Evolutionary conservation across 2,113 vertebrate genomes (phyloP), one percentile per base, ranked within the genome.

Genomic region (Cercocebus atys): DNA sequence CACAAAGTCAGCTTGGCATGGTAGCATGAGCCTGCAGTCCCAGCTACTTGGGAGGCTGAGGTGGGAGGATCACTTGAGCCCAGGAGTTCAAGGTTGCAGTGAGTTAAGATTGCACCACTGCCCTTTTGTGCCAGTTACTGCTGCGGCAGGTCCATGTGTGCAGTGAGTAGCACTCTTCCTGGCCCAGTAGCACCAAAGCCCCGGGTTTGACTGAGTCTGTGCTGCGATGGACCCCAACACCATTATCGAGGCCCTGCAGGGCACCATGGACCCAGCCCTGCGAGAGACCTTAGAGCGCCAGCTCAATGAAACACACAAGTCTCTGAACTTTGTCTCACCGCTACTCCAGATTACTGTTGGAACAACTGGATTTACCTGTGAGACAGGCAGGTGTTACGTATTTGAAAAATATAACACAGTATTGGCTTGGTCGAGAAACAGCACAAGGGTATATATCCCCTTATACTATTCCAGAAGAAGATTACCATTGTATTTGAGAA

Each of bases 311-410:
- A 99, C 99, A 98, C 99, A 99, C 98, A 98, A 99, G 90, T 99
- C 99, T 97, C 99, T 99, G 98, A 99, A 99, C 98, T 99, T 99
- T 98, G 99, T 99, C 98, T 99, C 99, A 96, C 99, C 99, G 88
- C 98, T 99, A 98, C 99, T 99, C 98, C 99, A 99, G 97, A 99
- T 99, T 97, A 99, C 99, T 97, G 99, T 99, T 99, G 6, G 99
- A 99, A 94, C 99, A 99, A 98, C 98, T 99, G 99, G 99, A 99
- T 99, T 99, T 99, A 98, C 99, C 99, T 96, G 99, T 99, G 97
- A 99, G 99, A 97, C 99, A 99, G 99, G 99, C 99, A 99, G 99
- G 99, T 98, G 99, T 99, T 98, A 99, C 99, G 98, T 99, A 99
- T 99, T 99, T 99, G 98, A 99, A 99, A 98, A 99, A 99, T 98